Evolutionary conservation across 2,888 invertebrate genomes (phyloP), one percentile per base, ranked within the genome.

Genomic region (Mythimna pallens): DNA sequence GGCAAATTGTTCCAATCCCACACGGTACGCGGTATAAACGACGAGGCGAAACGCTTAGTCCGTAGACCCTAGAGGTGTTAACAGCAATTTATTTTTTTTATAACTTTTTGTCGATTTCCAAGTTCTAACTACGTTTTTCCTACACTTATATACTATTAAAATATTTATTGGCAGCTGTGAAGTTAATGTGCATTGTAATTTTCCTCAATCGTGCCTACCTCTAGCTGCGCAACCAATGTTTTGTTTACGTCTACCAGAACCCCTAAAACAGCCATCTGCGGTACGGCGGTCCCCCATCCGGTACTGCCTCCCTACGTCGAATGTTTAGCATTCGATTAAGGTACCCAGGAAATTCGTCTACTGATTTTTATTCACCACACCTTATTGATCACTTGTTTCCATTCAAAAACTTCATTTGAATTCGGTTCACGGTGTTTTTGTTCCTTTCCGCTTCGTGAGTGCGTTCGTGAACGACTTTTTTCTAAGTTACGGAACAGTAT

Each of bases 291-390:
- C 63, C 65, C 43, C 69, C 76, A 80, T 82, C 85, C 85, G 73
- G 78, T 78, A 43, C 80, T 68, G 74, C 66, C 71, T 86, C 61
- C 73, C 77, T 84, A 73, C 70, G 75, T 43, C 80, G 83, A 88
- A 83, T 75, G 72, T 82, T 87, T 87, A 84, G 68, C 84, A 84
- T 86, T 84, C 79, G 47, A 76, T 80, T 74, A 73, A 76, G 81
- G 88, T 84, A 85, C 78, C 70, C 79, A 72, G 77, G 76, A 84
- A 86, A 82, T 82, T 87, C 65, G 79, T 74, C 63, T 72, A 59
- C 47, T 79, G 73, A 82, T 88, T 86, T 85, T 87, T 88, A 86
- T 85, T 84, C 86, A 80, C 70, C 67, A 65, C 77, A 71, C 76
- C 76, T 71, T 80, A 78, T 81, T 65, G 70, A 78, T 72, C 78